Conservation (phyloP, 2,888 invertebrate species). For the Pristionchus entomophagus region DNA sequence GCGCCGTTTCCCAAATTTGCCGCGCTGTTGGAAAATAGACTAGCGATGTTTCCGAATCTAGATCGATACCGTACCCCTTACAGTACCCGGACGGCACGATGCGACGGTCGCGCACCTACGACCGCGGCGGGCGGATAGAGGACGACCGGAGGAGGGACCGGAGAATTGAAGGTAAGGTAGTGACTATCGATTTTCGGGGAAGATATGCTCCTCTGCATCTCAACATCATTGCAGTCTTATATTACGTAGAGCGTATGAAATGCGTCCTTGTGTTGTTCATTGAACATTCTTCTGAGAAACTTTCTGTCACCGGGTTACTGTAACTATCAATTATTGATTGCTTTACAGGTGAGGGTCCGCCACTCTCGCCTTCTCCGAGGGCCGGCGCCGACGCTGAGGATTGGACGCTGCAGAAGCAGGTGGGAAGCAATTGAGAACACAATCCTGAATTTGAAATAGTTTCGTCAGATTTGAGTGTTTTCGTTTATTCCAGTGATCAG, state of each 20-base stretch:
- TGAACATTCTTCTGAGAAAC: no score
- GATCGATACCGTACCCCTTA: constrained; percentile 20
- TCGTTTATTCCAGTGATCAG: no score
- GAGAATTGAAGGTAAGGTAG: not conserved
- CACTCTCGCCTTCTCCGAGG: constrained; percentile 7
- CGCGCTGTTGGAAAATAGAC: no score
- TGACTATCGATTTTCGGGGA: not conserved
- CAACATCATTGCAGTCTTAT: no score
- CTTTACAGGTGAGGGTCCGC: not conserved
- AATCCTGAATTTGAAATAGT: not conserved
- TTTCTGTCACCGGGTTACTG: no score
- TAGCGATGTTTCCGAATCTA: not conserved
- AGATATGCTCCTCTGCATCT: no score
- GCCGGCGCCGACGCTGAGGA: constrained; percentile 50
- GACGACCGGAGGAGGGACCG: not conserved
- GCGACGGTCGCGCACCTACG: constrained; percentile 61
- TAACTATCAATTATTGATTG: not conserved
- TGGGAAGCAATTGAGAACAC: not conserved
- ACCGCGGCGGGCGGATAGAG: constrained; percentile 46
- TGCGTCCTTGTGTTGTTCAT: no score
- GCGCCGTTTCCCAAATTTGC: no score
- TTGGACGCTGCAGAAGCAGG: constrained; percentile 61
- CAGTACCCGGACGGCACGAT: constrained; percentile 48
- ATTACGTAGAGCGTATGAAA: no score
- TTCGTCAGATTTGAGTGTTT: no score